A percentile compares a stretch with the other conserved stretches of the same genome.
Evolutionary conservation across 2,113 vertebrate species (phyloP).

Genomic region (Pedetes capensis): DNA sequence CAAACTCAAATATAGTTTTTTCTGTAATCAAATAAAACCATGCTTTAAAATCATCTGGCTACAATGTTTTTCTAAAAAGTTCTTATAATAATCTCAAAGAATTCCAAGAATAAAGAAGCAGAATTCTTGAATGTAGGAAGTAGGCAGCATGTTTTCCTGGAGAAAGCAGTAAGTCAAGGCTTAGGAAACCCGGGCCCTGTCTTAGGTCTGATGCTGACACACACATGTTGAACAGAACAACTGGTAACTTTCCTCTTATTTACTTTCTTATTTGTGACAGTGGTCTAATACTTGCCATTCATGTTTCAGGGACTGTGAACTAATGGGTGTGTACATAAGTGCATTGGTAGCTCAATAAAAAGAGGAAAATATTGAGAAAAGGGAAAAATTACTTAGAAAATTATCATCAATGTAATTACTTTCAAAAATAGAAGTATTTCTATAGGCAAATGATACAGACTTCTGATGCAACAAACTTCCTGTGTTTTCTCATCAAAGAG

Average conservation of each 20-base stretch:
- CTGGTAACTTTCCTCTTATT: not conserved
- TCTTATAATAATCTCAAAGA: not conserved
- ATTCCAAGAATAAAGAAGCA: conserved; percentile 34
- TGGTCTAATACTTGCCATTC: not conserved
- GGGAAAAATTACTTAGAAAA: conserved; percentile 43
- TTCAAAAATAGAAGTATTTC: not conserved
- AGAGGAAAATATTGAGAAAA: not conserved
- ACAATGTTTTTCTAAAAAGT: not conserved
- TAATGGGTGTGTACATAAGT: not conserved
- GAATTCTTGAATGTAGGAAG: not conserved
- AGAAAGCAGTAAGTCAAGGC: not conserved
- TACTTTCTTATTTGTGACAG: not conserved
- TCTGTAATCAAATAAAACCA: not conserved
- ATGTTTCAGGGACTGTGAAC: not conserved
- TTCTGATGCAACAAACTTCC: not conserved
- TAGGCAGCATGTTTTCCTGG: not conserved
- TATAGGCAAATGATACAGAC: not conserved
- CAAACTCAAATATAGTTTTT: not conserved
- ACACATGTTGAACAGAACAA: not conserved
- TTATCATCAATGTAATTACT: not conserved
- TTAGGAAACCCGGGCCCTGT: not conserved
- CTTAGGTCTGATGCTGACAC: not conserved
- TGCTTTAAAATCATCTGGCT: not conserved
- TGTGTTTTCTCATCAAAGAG: not conserved
- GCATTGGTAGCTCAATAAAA: not conserved